Evolutionary conservation across 2,113 vertebrate species (phyloP).

Genomic region (Maylandia zebra): DNA sequence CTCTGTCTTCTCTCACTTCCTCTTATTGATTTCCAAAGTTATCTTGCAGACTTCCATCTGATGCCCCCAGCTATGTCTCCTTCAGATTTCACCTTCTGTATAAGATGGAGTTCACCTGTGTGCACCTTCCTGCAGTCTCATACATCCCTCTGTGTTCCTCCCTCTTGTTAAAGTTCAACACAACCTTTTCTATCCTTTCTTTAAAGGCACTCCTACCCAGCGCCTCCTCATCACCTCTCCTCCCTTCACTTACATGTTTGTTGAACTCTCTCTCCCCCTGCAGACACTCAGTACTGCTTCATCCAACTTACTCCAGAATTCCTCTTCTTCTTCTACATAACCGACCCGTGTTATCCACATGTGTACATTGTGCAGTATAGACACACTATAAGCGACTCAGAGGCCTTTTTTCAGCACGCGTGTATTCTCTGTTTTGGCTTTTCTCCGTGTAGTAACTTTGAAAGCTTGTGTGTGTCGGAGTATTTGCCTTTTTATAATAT

Average conservation of each 20-base stretch:
- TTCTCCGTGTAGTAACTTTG: background rate
- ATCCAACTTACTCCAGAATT: background rate
- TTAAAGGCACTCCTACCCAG: background rate
- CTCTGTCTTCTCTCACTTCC: background rate
- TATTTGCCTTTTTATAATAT: background rate
- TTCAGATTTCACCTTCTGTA: background rate
- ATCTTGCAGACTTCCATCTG: background rate
- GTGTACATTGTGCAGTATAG: rapidly evolving
- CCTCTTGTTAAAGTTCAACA: background rate
- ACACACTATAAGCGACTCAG: rapidly evolving
- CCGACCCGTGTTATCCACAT: rapidly evolving
- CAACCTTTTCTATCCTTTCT: background rate
- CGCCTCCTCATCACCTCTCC: rapidly evolving
- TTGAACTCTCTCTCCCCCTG: background rate
- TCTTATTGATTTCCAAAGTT: background rate
- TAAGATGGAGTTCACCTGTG: background rate
- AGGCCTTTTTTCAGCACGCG: rapidly evolving
- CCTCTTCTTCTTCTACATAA: background rate
- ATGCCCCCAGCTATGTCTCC: background rate
- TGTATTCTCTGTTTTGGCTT: background rate
- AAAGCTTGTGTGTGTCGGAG: rapidly evolving
- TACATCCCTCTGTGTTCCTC: background rate
- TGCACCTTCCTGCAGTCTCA: background rate
- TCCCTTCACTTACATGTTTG: background rate
- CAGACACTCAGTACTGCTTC: rapidly evolving